Evolutionary conservation across 2,113 vertebrate species (phyloP).

Genomic region (Chloropsis hardwickii): DNA sequence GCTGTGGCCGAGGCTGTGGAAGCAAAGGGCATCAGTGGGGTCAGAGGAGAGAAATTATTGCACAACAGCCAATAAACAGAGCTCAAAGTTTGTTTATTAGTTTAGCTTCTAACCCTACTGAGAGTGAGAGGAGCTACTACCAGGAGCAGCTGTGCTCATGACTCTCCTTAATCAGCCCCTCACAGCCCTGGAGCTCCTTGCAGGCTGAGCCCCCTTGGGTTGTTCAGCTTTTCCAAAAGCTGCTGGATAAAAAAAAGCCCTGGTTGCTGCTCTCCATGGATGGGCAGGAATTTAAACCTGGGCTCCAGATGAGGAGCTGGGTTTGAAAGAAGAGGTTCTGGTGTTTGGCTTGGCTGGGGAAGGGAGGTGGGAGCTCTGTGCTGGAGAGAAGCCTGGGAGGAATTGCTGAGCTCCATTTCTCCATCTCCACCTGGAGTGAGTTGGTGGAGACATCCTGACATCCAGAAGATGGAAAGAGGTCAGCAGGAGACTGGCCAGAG

Average conservation of each 20-base stretch:
- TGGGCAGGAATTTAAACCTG: background rate
- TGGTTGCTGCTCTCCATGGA: background rate
- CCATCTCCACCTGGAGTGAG: background rate
- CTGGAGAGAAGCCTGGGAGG: background rate
- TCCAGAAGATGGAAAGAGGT: background rate
- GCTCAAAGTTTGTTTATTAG: background rate
- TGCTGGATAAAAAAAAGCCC: background rate
- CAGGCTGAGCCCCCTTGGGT: background rate
- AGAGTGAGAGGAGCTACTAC: background rate
- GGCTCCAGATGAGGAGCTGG: background rate
- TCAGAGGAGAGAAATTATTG: background rate
- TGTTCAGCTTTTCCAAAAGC: background rate
- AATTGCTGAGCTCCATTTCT: background rate
- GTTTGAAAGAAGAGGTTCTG: background rate
- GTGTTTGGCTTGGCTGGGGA: background rate
- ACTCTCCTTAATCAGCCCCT: background rate
- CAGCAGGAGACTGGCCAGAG: background rate
- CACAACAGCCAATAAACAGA: background rate
- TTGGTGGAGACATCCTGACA: background rate
- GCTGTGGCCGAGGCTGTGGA: background rate
- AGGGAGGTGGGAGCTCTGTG: background rate
- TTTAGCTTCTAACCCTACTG: background rate
- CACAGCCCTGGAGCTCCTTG: background rate
- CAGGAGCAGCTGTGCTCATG: background rate
- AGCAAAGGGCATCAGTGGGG: background rate